phyloP scores from a whole-genome alignment of 92 coral and sea anemone species.

The Phymanthus crucifer region DNA sequence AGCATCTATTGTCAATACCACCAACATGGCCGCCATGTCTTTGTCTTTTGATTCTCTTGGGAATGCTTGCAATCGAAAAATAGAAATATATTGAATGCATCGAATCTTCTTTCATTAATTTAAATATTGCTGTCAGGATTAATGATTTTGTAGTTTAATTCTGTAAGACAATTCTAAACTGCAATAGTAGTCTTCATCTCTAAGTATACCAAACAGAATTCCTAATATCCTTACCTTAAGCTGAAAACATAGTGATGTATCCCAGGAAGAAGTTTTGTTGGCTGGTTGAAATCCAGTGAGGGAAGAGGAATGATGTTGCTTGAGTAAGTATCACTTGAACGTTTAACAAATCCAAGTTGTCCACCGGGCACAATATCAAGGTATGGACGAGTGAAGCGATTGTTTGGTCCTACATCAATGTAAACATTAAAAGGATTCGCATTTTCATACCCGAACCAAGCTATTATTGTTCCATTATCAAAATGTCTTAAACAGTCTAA shows the following conservation, averaged over 20 bases:
- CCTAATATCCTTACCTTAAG: conserved; percentile 64
- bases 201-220: too few species aligned
- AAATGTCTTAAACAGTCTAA: conserved; percentile 70
- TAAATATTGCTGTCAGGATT: too few species aligned
- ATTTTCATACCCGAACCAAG: conserved; percentile 95
- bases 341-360: conserved; percentile 73
- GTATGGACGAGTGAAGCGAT: conserved; percentile 73
- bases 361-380: conserved; percentile 84
- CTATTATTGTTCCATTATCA: conserved; percentile 53
- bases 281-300: conserved; percentile 77
- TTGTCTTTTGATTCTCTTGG: too few species aligned
- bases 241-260: conserved; percentile 63
- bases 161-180: too few species aligned
- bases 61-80: too few species aligned
- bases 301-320: conserved; percentile 58
- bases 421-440: conserved; percentile 84
- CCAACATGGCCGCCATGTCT: too few species aligned
- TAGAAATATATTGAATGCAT: too few species aligned
- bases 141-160: too few species aligned
- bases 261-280: conserved; percentile 85
- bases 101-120: too few species aligned
- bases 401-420: conserved; percentile 73
- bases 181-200: not conserved
- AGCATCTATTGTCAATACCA: too few species aligned
- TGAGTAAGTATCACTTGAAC: conserved; percentile 43